Base-by-base conservation (phyloP, 2,888 invertebrate species). In the Hirtodrosophila alboralis region DNA sequence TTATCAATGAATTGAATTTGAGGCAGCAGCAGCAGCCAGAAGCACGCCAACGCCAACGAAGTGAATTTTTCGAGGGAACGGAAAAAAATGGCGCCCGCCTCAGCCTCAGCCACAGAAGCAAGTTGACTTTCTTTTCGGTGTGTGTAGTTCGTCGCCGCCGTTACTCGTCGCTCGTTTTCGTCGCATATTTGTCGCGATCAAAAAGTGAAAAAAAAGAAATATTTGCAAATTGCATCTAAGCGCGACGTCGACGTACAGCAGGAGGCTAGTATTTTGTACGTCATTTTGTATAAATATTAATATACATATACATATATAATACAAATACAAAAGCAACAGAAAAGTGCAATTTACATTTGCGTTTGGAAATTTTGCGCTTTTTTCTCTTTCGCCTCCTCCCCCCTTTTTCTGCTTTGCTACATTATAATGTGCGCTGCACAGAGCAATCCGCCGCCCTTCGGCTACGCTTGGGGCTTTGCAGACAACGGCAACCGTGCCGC, bases 391-490 rank as follows among this genome's bases (percentile, higher is more conserved):
- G 86, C 86, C 86, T 66, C 53, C 80, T 54, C 54, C 62, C 45
- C 38, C 37, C 30, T 62, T 67, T 70, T 75, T 61, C 67, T 67
- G 74, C 63, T 64, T 66, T 78, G 71, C 79, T 75, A 60, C 69
- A 84, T 74, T 77, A 77, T 65, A 86, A 90, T 90, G 90, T 90
- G 90, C 88, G 91, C 91, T 77, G 91, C 91, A 68, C 91, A 91
- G 84, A 90, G 90, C 75, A 91, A 91, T 79, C 89, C 91, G 67
- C 89, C 89, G 75, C 88, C 90, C 87, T 91, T 91, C 70, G 91
- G 91, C 76, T 91, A 91, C 72, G 88, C 91, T 71, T 91, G 91
- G 91, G 89, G 90, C 59, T 91, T 91, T 78, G 87, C 91, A 70
- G 91, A 90, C 83, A 91, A 90, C 83, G 87, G 88, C 59, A 88